Percentiles rank a stretch among this genome's conserved stretches.
Evolutionary conservation across 2,113 vertebrate species (phyloP).

Genomic region (Dicerorhinus sumatrensis): DNA sequence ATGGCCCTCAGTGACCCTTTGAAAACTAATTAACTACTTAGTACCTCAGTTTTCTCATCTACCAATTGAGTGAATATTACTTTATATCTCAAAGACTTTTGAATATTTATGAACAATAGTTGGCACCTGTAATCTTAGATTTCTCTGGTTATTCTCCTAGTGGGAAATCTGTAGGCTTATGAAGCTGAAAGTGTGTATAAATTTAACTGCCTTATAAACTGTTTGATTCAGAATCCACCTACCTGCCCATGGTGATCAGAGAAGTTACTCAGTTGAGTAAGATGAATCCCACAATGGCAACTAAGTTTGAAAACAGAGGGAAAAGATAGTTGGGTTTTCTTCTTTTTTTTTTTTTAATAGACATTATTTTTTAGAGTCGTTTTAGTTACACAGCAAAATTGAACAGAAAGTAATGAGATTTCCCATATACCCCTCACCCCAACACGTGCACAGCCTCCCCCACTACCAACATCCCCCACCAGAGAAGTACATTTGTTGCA

Average conservation of each 20-base stretch:
- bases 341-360: neutral
- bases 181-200: neutral
- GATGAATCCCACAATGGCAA: neutral
- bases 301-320: constrained; percentile 37
- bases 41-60: neutral
- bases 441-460: neutral
- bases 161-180: constrained; percentile 8
- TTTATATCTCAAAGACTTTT: neutral
- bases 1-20: neutral
- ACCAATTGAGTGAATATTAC: constrained; percentile 39
- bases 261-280: neutral
- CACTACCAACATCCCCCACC: neutral
- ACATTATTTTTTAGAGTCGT: constrained; percentile 45
- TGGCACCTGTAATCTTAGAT: constrained; percentile 5
- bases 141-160: neutral
- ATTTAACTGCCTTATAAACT: constrained; percentile 35
- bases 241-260: neutral
- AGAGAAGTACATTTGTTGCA: neutral
- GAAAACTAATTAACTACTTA: neutral
- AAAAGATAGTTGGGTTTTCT: neutral
- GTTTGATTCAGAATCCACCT: neutral
- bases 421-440: neutral
- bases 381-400: neutral
- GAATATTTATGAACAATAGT: constrained; percentile 44
- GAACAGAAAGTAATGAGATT: neutral